phyloP scores from a whole-genome alignment of 2,113 vertebrate genomes.

The Trematomus loennbergii region DNA sequence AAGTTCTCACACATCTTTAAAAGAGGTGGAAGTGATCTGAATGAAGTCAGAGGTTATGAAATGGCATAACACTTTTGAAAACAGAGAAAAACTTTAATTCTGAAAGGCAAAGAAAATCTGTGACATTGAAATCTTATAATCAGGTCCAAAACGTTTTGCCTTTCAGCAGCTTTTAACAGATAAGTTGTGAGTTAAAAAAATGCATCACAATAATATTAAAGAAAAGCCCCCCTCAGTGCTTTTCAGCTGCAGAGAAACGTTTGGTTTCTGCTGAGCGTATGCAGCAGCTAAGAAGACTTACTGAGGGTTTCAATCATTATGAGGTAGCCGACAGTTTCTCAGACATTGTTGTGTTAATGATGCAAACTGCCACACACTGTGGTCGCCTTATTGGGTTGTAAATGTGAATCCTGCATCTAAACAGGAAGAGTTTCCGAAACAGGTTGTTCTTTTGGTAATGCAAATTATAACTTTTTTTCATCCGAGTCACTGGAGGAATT shows the following conservation, averaged over 20 bases:
- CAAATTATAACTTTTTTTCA: constrained; percentile 1
- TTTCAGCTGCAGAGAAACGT: not conserved
- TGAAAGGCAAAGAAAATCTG: not conserved
- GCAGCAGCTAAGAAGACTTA: not conserved
- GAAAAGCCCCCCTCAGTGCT: not conserved
- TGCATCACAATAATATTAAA: not conserved
- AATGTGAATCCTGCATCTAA: not conserved
- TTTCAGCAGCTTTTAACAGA: not conserved
- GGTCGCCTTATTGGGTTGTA: not conserved
- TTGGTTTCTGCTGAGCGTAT: not conserved
- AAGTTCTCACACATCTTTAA: not conserved
- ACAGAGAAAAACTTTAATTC: not conserved
- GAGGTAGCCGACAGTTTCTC: not conserved
- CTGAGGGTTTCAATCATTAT: not conserved
- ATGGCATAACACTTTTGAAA: not conserved
- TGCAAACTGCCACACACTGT: not conserved
- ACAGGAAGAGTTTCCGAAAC: not conserved
- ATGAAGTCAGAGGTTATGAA: not conserved
- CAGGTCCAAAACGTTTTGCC: not conserved
- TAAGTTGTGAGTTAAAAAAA: not conserved
- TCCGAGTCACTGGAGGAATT: not conserved
- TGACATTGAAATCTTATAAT: not conserved
- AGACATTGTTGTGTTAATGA: constrained; percentile 3
- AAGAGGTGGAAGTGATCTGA: not conserved
- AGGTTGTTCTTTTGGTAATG: not conserved